These are phyloP conservation scores for Acrossocheilus fasciatus DNA, from an alignment of 2,797 vertebrate genomes.

Conservation along the genomic window DNA sequence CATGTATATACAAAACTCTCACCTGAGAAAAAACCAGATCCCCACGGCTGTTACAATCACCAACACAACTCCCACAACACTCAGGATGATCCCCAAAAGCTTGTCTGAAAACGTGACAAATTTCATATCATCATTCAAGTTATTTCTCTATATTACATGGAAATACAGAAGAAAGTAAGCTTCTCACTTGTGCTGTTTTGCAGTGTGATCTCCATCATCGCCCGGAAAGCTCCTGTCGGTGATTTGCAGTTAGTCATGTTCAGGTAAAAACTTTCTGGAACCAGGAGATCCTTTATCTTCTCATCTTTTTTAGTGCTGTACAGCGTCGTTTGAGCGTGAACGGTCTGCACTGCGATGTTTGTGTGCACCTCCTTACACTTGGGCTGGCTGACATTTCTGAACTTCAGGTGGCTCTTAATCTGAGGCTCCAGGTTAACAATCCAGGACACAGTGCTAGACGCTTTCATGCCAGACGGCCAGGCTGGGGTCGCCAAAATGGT, in stretches of 20 bases:
- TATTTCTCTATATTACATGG: not conserved
- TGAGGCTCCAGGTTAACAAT: slow-evolving; percentile 77
- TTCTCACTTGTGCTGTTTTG: slow-evolving; percentile 68
- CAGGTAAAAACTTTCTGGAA: slow-evolving; percentile 84
- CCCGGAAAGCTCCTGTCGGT: slow-evolving; percentile 68
- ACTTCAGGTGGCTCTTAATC: slow-evolving; percentile 79
- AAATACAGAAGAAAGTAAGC: not conserved
- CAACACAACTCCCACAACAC: slow-evolving; percentile 73
- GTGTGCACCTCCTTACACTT: slow-evolving; percentile 78
- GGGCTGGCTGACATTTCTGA: slow-evolving; percentile 77
- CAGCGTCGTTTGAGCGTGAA: slow-evolving; percentile 65
- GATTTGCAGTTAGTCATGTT: slow-evolving; percentile 92
- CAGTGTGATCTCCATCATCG: slow-evolving; percentile 82
- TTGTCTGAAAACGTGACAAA: slow-evolving; percentile 70
- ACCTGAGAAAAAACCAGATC: slow-evolving; percentile 83
- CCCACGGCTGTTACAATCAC: slow-evolving; percentile 69
- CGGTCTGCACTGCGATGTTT: slow-evolving; percentile 78
- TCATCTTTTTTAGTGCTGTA: slow-evolving; percentile 83
- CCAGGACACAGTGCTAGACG: slow-evolving; percentile 85
- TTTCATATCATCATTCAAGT: not conserved
- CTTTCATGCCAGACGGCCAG: slow-evolving; percentile 79
- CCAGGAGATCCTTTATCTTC: slow-evolving; percentile 66
- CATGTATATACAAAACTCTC: slow-evolving; percentile 57
- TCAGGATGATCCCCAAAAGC: slow-evolving; percentile 72
- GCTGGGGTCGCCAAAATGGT: slow-evolving; percentile 83